Percentiles rank a stretch among this genome's conserved stretches.
phyloP scores from a whole-genome alignment of 2,888 invertebrate species.

The Tenthredo amoena region DNA sequence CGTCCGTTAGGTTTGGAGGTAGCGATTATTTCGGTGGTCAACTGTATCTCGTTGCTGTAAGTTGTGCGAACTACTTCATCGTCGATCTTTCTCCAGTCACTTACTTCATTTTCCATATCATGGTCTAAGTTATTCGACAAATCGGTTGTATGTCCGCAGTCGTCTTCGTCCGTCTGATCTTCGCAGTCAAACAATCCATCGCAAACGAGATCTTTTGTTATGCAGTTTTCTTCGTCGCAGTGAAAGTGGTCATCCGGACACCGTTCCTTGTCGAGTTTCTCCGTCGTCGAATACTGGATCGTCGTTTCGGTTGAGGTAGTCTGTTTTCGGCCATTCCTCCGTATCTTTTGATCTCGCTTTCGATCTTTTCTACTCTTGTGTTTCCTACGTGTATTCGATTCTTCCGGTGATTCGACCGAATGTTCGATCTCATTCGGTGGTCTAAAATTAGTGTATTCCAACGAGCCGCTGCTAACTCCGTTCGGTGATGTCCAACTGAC shows the following conservation, averaged over 20 bases:
- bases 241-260: conserved; percentile 59
- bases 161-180: conserved; percentile 79
- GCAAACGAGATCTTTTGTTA: conserved; percentile 74
- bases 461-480: not conserved
- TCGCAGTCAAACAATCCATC: conserved; percentile 77
- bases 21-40: not conserved
- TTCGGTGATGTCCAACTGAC: not conserved
- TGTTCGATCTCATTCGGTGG: not conserved
- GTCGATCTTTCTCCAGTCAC: not conserved
- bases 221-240: conserved; percentile 62
- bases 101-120: not conserved
- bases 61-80: not conserved
- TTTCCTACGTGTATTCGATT: not conserved
- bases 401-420: not conserved
- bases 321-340: not conserved
- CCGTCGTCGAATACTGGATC: not conserved
- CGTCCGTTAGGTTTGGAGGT: not conserved
- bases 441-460: not conserved
- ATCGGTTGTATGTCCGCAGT: conserved; percentile 76
- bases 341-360: not conserved
- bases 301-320: not conserved
- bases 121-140: not conserved
- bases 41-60: not conserved
- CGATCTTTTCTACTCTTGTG: not conserved
- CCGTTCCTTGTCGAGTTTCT: not conserved